Percentiles rank a stretch among this genome's conserved stretches.
These are phyloP conservation scores for Helicolenus hilgendorfi DNA, from an alignment of 2,797 vertebrate genomes.

Conservation along the genomic window DNA sequence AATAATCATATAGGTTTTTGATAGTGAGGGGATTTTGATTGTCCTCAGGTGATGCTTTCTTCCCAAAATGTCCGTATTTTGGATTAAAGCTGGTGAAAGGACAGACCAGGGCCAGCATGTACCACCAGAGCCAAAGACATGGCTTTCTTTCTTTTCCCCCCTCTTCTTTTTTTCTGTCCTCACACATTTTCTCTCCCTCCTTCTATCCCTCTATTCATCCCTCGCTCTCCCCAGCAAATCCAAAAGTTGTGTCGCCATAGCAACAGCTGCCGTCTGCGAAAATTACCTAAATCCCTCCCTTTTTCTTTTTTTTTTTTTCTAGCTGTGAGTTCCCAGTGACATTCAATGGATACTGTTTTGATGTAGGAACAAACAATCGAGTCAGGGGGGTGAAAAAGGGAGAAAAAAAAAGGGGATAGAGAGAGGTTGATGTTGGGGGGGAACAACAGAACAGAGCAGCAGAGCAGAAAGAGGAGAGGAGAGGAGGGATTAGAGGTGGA, in stretches of 20 bases:
- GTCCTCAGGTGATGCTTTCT: slow-evolving; percentile 5
- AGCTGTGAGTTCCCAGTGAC: slow-evolving; percentile 66
- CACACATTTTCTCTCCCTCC: slow-evolving; percentile 48
- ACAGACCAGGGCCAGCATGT: slow-evolving; percentile 3
- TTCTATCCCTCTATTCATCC: slow-evolving; percentile 81
- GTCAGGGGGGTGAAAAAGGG: neutral
- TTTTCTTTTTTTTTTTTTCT: slow-evolving; percentile 45
- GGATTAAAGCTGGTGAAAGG: slow-evolving; percentile 22
- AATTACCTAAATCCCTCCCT: slow-evolving; percentile 88
- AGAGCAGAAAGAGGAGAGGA: slow-evolving; percentile 73
- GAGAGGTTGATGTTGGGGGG: slow-evolving; percentile 27
- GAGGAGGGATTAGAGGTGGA: slow-evolving; percentile 80
- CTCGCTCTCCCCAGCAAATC: slow-evolving; percentile 79
- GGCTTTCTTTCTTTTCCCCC: slow-evolving; percentile 1
- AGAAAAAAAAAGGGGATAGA: neutral
- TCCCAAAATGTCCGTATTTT: neutral
- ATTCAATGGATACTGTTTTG: slow-evolving; percentile 71
- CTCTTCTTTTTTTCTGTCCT: neutral
- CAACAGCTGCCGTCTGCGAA: slow-evolving; percentile 90
- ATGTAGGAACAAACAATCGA: slow-evolving; percentile 71
- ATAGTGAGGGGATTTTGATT: neutral
- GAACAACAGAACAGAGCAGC: slow-evolving; percentile 45
- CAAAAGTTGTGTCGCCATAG: slow-evolving; percentile 91
- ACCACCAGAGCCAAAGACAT: slow-evolving; percentile 23
- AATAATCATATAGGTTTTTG: neutral